phyloP scores from a whole-genome alignment of 2,888 invertebrate species.

The Drosophila mayaguana region DNA sequence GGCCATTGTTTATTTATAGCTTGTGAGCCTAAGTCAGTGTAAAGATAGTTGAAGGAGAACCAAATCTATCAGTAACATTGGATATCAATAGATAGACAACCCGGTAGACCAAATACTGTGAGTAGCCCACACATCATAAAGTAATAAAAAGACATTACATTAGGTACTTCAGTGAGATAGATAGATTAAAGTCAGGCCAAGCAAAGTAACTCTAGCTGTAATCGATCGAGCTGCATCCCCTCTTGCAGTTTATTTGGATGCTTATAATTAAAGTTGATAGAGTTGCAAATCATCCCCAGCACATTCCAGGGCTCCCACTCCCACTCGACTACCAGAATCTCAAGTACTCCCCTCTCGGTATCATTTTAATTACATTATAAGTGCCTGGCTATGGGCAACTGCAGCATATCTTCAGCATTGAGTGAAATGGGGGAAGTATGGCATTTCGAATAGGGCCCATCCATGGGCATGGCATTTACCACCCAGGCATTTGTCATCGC shows the following conservation, averaged over 20 bases:
- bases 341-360: conserved; percentile 44
- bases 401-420: conserved; percentile 12
- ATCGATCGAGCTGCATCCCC: not conserved
- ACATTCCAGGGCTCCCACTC: not conserved
- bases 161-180: too few relatives aligned
- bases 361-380: conserved; percentile 65
- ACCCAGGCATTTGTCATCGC: conserved; percentile 78
- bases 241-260: not conserved
- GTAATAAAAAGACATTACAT: too few relatives aligned
- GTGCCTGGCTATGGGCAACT: conserved; percentile 57
- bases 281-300: not conserved
- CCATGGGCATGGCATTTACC: conserved; percentile 47
- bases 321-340: not conserved
- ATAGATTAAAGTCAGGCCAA: too few relatives aligned
- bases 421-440: conserved; percentile 24
- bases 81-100: too few relatives aligned
- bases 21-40: too few relatives aligned
- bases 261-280: not conserved
- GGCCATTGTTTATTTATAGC: too few relatives aligned
- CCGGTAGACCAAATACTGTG: too few relatives aligned
- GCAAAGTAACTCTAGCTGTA: not conserved
- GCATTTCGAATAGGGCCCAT: conserved; percentile 5
- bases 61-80: too few relatives aligned
- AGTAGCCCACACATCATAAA: too few relatives aligned
- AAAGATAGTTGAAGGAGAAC: too few relatives aligned